These are phyloP conservation scores for Xylota segnis DNA, from an alignment of 2,888 invertebrate genomes.

Conservation along the genomic window DNA sequence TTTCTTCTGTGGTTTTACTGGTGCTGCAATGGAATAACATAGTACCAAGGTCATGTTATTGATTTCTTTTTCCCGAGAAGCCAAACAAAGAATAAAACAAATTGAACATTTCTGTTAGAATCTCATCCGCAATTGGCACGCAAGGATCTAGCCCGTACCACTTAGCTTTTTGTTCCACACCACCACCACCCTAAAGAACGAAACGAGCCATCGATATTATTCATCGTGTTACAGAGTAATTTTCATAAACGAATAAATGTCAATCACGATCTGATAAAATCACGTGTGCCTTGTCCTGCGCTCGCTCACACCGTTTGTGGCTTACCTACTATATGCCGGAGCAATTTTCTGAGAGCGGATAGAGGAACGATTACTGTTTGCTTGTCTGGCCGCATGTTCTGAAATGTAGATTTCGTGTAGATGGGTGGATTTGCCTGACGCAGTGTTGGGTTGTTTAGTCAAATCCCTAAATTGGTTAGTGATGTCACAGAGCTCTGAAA, in stretches of 20 bases:
- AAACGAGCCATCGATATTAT: constrained; percentile 55
- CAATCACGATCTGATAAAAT: constrained; percentile 73
- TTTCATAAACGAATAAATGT: constrained; percentile 72
- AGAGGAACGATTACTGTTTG: constrained; percentile 50
- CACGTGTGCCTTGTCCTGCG: constrained; percentile 62
- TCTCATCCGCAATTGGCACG: constrained; percentile 61
- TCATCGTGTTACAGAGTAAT: constrained; percentile 70
- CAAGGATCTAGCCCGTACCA: constrained; percentile 49
- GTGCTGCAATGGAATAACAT: constrained; percentile 32
- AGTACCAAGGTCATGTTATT: constrained; percentile 63
- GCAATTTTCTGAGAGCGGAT: constrained; percentile 33
- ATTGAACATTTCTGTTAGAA: constrained; percentile 40
- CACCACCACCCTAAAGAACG: constrained; percentile 29
- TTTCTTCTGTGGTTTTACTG: constrained; percentile 19
- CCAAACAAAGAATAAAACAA: constrained; percentile 50
- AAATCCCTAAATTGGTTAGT: constrained; percentile 65
- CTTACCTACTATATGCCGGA: constrained; percentile 20
- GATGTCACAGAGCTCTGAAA: constrained; percentile 65
- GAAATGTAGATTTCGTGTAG: constrained; percentile 45
- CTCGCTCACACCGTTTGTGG: constrained; percentile 31
- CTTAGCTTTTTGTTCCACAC: constrained; percentile 6
- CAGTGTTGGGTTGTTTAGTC: constrained; percentile 52
- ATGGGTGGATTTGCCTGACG: constrained; percentile 61
- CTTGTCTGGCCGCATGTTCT: constrained; percentile 59
- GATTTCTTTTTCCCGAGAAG: constrained; percentile 58